phyloP scores from a whole-genome alignment of 2,888 invertebrate genomes.

The Cosmorhoe ocellata region DNA sequence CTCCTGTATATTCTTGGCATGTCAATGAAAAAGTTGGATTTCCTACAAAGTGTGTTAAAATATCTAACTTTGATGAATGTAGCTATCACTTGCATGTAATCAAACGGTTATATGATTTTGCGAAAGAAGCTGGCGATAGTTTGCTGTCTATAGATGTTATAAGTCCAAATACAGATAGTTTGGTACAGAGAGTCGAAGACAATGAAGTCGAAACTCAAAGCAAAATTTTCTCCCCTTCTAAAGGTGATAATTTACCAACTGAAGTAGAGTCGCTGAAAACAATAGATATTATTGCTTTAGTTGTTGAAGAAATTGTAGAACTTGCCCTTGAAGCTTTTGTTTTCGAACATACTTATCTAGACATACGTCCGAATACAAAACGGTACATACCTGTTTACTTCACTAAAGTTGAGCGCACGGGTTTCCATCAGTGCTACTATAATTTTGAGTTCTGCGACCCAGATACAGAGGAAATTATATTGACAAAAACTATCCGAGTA shows the following conservation, averaged over 20 bases:
- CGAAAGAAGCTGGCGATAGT: constrained; percentile 31
- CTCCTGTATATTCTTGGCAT: constrained; percentile 62
- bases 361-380: constrained; percentile 45
- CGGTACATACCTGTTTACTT: constrained; percentile 50
- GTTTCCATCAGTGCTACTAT: constrained; percentile 62
- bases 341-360: constrained; percentile 52
- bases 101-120: constrained; percentile 46
- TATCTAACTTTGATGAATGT: constrained; percentile 45
- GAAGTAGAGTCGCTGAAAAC: constrained; percentile 32
- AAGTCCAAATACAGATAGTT: constrained; percentile 44
- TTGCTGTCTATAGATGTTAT: constrained; percentile 40
- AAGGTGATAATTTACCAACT: constrained; percentile 7
- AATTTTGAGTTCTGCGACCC: constrained; percentile 53
- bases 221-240: constrained; percentile 30
- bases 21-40: constrained; percentile 45
- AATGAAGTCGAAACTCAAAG: constrained; percentile 36
- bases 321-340: constrained; percentile 56
- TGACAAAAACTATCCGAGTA: constrained; percentile 52
- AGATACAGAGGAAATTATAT: constrained; percentile 40
- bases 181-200: constrained; percentile 40
- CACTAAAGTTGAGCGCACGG: constrained; percentile 55
- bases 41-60: constrained; percentile 46
- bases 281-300: constrained; percentile 37
- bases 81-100: constrained; percentile 53
- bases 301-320: constrained; percentile 50